Conservation (phyloP, 2,113 vertebrate genomes). For the Felis chaus region DNA sequence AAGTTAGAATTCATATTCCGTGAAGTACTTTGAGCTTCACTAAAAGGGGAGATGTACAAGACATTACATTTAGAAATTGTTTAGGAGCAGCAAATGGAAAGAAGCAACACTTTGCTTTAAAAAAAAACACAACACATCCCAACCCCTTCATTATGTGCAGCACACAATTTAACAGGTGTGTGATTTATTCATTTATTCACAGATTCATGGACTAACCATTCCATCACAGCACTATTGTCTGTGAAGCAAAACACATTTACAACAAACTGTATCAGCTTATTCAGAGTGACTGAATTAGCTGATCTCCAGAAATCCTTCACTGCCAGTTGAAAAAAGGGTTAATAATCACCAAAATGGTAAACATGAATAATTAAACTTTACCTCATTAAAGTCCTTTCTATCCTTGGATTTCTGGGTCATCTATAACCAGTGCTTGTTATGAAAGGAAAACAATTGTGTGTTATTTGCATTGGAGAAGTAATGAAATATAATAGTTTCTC, state of each 20-base stretch:
- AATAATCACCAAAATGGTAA: constrained; percentile 53
- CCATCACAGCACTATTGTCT: constrained; percentile 69
- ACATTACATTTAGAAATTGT: constrained; percentile 40
- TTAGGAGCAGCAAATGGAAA: constrained; percentile 61
- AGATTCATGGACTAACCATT: constrained; percentile 59
- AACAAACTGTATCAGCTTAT: constrained; percentile 45
- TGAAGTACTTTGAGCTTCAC: constrained; percentile 35
- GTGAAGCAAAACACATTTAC: constrained; percentile 67
- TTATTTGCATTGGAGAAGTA: neutral
- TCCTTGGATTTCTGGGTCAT: constrained; percentile 23
- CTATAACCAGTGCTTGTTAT: neutral
- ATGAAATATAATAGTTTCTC: neutral
- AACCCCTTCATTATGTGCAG: constrained; percentile 53
- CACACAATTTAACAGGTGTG: constrained; percentile 74
- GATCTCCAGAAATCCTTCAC: constrained; percentile 49
- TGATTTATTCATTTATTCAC: constrained; percentile 74
- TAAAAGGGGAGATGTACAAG: neutral
- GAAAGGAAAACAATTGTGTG: neutral
- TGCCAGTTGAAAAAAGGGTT: constrained; percentile 53
- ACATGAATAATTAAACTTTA: constrained; percentile 51
- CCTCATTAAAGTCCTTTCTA: neutral
- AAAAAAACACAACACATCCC: neutral
- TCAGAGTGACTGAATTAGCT: constrained; percentile 45
- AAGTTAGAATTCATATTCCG: neutral
- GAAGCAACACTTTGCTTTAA: constrained; percentile 61